Base-by-base conservation (phyloP, 1,140 invertebrate species). In the Brachionus manjavacas region DNA sequence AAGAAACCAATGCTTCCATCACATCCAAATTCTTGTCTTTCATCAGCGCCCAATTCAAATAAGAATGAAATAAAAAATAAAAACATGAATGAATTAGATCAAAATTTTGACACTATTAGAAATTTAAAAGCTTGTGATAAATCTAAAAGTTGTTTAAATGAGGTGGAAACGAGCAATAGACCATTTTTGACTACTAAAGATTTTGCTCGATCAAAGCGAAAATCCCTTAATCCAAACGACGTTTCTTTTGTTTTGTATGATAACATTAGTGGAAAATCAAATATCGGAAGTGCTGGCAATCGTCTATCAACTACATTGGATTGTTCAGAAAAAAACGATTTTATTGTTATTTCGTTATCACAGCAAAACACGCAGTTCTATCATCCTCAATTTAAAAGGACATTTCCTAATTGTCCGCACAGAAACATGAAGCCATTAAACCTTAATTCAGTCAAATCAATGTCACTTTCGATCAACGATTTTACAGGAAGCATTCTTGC, bases 401-500 rank as follows among this genome's bases (percentile, higher is more conserved):
- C 39, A 14, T 16, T 25, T 41, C 3, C 35, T 1, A 14, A 28
- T n/a, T 8, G 52, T 64, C 20, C 60, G 8, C 52, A 64, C 7
- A 68, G 20, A 41, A 23, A 81, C 20, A 49, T 76, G 43, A 25
- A 49, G 25, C 72, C 72, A 46, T 23, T 76, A 11, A 25, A 43
- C 16, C 28, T 76, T 28, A 25, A 76, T 76, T 49, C 39, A 12
- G 72, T 46, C 4, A 76, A 76, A n/a, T 76, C 72, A 14, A 49
- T 39, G 31, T 39, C 68, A 11, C n/a, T 20, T 4, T 80, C 78
- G 16, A 49, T 66, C 12, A 81, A 60, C 25, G 31, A 81, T 60
- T 81, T 81, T 68, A 81, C 79, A 0, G 79, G 79, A 9, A 81
- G 79, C 9, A 64, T 81, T 2, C n/a, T 64, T 20, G 52, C 16